phyloP scores from a whole-genome alignment of 2,113 vertebrate genomes.

The Indicator maculatus region DNA sequence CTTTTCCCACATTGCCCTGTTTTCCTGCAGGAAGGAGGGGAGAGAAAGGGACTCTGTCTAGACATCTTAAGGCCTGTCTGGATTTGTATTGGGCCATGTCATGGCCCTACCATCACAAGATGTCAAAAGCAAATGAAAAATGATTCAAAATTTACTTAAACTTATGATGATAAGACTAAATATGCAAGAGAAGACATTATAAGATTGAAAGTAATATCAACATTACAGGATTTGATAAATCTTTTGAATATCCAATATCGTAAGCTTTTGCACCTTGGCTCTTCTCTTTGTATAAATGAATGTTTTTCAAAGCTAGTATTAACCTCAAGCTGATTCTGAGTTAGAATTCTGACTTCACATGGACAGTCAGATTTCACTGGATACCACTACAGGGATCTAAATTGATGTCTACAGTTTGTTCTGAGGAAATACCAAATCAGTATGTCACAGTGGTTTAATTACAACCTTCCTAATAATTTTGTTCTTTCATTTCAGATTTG shows the following conservation, averaged over 20 bases:
- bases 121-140: background rate
- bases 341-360: background rate
- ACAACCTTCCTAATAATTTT: background rate
- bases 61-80: too few species aligned
- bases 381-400: background rate
- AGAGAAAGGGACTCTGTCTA: too few species aligned
- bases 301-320: background rate
- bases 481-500: background rate
- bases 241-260: background rate
- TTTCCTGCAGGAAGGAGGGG: too few species aligned
- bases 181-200: background rate
- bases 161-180: background rate
- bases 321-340: conserved; percentile 10
- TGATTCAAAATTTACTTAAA: background rate
- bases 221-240: background rate
- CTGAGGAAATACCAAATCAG: background rate
- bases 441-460: background rate
- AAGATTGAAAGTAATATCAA: background rate
- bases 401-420: background rate
- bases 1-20: too few species aligned
- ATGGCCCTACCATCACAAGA: background rate
- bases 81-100: too few species aligned
- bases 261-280: background rate
- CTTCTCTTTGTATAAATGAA: background rate
- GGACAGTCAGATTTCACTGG: background rate